Conservation (phyloP, 92 coral and sea anemone genomes). For the Muricea muricata region DNA sequence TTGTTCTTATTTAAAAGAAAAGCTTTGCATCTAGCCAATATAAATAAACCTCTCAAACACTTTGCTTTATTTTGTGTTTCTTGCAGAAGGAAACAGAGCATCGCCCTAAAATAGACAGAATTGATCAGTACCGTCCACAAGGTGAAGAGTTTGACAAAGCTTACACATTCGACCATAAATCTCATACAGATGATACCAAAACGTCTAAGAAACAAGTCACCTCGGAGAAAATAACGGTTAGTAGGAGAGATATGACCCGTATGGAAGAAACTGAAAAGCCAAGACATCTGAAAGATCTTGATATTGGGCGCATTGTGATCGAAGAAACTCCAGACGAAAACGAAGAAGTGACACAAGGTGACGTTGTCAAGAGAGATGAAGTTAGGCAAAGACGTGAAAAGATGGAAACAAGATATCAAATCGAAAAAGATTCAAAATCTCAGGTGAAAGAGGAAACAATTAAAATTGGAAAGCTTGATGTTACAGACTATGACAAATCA, state of each 20-base stretch:
- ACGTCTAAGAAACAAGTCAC: neutral
- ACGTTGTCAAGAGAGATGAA: neutral
- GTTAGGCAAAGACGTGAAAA: slow-evolving; percentile 9
- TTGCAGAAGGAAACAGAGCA: neutral
- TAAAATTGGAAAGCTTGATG: slow-evolving; percentile 13
- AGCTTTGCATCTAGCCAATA: no score
- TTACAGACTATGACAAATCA: slow-evolving; percentile 7
- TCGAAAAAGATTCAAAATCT: slow-evolving; percentile 6
- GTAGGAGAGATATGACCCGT: slow-evolving; percentile 8
- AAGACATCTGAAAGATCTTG: slow-evolving; percentile 7
- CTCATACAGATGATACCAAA: slow-evolving; percentile 19
- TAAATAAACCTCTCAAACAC: no score
- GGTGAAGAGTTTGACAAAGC: slow-evolving; percentile 32
- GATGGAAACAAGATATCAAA: slow-evolving; percentile 3
- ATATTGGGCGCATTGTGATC: slow-evolving; percentile 14
- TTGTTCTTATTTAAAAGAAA: no score
- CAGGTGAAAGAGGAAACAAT: slow-evolving; percentile 4
- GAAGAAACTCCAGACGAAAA: slow-evolving; percentile 27
- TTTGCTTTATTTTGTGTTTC: neutral
- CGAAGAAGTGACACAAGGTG: neutral
- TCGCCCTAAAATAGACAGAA: neutral
- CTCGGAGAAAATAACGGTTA: slow-evolving; percentile 10
- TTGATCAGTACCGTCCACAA: slow-evolving; percentile 22
- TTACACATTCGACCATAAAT: neutral
- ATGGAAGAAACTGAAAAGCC: neutral